Conservation (phyloP, 2,113 vertebrate species). For the Phalacrocorax aristotelis region DNA sequence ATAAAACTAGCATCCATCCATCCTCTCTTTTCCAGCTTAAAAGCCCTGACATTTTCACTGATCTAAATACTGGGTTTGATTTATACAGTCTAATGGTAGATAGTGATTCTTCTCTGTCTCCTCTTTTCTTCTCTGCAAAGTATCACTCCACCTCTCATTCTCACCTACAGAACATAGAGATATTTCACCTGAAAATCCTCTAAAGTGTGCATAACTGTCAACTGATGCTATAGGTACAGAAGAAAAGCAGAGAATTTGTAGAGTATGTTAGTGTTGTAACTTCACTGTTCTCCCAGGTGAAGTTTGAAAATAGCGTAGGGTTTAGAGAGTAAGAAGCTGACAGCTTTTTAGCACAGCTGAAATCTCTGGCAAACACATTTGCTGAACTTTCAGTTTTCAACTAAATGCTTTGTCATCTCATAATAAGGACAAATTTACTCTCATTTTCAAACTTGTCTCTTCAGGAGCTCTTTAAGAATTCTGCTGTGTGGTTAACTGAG, state of each 20-base stretch:
- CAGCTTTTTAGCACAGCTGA: slow-evolving; percentile 4
- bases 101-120: neutral
- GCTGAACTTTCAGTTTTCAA: slow-evolving; percentile 31
- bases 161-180: neutral
- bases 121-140: neutral
- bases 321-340: neutral
- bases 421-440: slow-evolving; percentile 17
- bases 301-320: neutral
- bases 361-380: slow-evolving; percentile 7
- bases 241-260: neutral
- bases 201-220: neutral
- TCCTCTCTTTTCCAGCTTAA: neutral
- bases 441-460: slow-evolving; percentile 16
- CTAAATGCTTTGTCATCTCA: slow-evolving; percentile 44
- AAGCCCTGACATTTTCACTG: neutral
- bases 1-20: neutral
- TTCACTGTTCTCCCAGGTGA: slow-evolving; percentile 14
- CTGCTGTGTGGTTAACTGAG: neutral
- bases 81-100: neutral
- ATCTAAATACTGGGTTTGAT: neutral
- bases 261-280: neutral
- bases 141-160: neutral
- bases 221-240: neutral
- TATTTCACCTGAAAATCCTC: neutral
- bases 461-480: neutral